phyloP scores from a whole-genome alignment of 2,888 invertebrate species.

The Drosophila meridiana region DNA sequence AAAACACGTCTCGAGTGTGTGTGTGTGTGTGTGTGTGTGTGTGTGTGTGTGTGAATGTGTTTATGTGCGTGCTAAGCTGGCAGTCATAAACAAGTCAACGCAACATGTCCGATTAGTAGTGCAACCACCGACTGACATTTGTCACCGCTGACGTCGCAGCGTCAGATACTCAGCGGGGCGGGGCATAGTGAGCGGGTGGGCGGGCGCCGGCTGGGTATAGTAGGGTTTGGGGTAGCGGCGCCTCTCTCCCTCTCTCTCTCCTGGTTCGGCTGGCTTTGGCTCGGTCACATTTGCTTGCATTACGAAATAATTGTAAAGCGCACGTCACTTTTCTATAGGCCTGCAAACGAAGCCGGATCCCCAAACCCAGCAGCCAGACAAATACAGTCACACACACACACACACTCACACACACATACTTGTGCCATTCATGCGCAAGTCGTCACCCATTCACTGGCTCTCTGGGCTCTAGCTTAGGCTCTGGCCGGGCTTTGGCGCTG shows the following conservation, averaged over 20 bases:
- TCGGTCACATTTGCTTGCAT: slow-evolving; percentile 77
- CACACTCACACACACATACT: slow-evolving; percentile 18
- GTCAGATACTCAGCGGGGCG: slow-evolving; percentile 14
- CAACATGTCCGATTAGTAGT: slow-evolving; percentile 79
- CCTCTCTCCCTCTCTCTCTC: background rate
- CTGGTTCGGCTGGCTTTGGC: slow-evolving; percentile 43
- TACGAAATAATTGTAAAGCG: slow-evolving; percentile 80
- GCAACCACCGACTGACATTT: slow-evolving; percentile 78
- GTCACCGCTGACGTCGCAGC: slow-evolving; percentile 66
- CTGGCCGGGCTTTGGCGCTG: slow-evolving; percentile 31
- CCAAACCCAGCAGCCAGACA: slow-evolving; percentile 16
- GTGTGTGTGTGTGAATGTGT: slow-evolving; percentile 23
- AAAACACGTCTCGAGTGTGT: slow-evolving; percentile 34
- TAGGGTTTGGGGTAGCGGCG: background rate
- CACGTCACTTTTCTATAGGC: slow-evolving; percentile 80
- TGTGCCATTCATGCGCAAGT: slow-evolving; percentile 77
- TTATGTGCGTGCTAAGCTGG: slow-evolving; percentile 66
- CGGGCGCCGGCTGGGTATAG: background rate
- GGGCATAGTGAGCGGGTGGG: background rate
- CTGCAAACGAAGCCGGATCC: slow-evolving; percentile 59
- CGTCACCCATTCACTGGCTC: slow-evolving; percentile 71
- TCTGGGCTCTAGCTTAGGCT: slow-evolving; percentile 17
- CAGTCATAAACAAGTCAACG: slow-evolving; percentile 79
- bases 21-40: slow-evolving; percentile 14
- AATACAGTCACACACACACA: slow-evolving; percentile 1